A percentile compares a stretch with the other conserved stretches of the same genome.
These are phyloP conservation scores for Luffia ferchaultella DNA, from an alignment of 2,888 invertebrate species.

Conservation along the genomic window DNA sequence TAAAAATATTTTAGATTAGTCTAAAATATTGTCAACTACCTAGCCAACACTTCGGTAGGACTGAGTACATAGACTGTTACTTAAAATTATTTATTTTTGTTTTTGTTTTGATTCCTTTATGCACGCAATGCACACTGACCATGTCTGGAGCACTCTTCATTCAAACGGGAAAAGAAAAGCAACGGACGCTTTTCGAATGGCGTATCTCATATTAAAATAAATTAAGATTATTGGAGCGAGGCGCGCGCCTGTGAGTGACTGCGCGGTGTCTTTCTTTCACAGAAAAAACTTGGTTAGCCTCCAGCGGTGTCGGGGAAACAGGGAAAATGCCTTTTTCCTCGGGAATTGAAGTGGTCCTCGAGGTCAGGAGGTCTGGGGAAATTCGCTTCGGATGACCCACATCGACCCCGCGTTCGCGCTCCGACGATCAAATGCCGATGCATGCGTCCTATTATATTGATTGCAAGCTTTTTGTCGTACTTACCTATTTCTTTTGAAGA, in stretches of 20 bases:
- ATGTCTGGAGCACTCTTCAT: no score
- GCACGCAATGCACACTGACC: no score
- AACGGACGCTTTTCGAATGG: neutral
- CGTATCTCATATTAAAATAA: neutral
- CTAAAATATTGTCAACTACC: no score
- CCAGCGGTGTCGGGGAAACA: neutral
- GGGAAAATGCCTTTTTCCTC: neutral
- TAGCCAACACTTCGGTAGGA: no score
- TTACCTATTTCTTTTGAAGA: neutral
- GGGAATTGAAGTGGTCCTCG: neutral
- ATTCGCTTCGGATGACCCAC: neutral
- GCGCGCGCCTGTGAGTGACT: neutral
- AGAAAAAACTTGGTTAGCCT: neutral
- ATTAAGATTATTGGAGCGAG: neutral
- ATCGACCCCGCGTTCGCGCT: neutral
- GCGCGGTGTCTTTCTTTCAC: neutral
- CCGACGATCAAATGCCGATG: neutral
- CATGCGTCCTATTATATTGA: neutral
- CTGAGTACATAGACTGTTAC: no score
- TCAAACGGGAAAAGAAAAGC: neutral
- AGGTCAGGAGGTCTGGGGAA: neutral
- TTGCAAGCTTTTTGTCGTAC: neutral
- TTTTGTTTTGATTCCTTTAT: no score
- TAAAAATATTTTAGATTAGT: no score
- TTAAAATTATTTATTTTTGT: no score